Base-by-base conservation (phyloP, 2,888 invertebrate genomes). In the Lochmaea capreae region DNA sequence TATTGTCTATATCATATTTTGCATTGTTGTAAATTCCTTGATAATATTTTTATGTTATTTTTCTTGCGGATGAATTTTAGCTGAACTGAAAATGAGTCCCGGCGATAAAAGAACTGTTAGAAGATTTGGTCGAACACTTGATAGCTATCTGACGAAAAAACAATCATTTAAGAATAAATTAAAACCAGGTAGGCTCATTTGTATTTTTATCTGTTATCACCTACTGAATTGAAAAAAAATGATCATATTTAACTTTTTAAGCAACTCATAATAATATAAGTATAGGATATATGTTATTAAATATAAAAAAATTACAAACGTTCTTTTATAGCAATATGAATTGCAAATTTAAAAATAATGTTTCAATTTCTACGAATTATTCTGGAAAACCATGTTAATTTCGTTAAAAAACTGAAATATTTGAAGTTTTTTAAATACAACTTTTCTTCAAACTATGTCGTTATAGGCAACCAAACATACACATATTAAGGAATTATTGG, bases 131-230 rank as follows among this genome's bases (percentile, higher is more conserved):
- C 67, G 72, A 14, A 42, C 65, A 42, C 18, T 72, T 18, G 43
- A 62, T 54, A 59, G 59, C 16, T 72, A 54, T 67, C 62, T 72
- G n/a, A 72, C 39, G 14, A 72, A 62, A 62, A 67, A 67, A 42
- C 52, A 67, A 39, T 49, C 18, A 12, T 59, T 66, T 9, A 67
- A 14, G 18, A 52, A 57, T 14, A 61, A 22, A 54, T 62, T 72
- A 9, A 72, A 22, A 54, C 62, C 72, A 72, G 72, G 72, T 72
- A 71, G 6, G 54, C 58, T 42, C n/a, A 14, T 59, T 26, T 52
- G 22, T 16, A 42, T 63, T 43, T n/a, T 63, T 63, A 43, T 46
- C 16, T 18, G 10, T 46, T 46, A 39, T 59, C 6, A 59, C 12
- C 26, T 14, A 12, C 0, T 59, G 3, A 9, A 14, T 8, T 9